Conservation (phyloP, 2,888 invertebrate species). For the Phasia obesa region DNA sequence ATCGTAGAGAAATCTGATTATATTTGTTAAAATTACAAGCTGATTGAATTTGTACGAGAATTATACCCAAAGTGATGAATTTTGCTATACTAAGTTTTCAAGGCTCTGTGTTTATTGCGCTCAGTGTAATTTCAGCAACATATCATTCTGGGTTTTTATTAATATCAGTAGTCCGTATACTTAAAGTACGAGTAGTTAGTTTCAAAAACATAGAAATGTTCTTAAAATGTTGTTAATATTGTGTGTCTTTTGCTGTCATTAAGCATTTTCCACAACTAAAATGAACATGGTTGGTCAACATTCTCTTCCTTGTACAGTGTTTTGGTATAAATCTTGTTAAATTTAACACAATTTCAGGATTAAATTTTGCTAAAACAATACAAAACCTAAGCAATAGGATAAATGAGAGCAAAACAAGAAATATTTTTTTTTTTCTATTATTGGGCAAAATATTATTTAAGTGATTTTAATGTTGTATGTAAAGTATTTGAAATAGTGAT, state of each 20-base stretch:
- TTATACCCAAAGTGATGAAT: too few species aligned
- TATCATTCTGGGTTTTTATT: not conserved
- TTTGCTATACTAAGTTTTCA: too few species aligned
- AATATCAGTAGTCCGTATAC: not conserved
- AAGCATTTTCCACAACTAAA: constrained; percentile 40
- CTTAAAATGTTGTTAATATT: constrained; percentile 53
- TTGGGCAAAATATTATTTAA: too few species aligned
- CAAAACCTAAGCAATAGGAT: not conserved
- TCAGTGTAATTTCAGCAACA: too few species aligned
- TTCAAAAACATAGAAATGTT: constrained; percentile 50
- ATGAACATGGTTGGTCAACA: constrained; percentile 12
- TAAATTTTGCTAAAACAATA: constrained; percentile 27
- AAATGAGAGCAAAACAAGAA: not conserved
- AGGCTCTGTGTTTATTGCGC: too few species aligned
- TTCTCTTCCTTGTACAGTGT: not conserved
- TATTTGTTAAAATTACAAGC: too few species aligned
- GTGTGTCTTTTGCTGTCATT: constrained; percentile 47
- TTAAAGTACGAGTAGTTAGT: not conserved
- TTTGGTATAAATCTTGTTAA: constrained; percentile 23
- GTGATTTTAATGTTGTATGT: too few species aligned
- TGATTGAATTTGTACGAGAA: too few species aligned
- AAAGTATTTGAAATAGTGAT: too few species aligned
- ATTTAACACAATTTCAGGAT: constrained; percentile 31
- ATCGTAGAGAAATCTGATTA: too few species aligned
- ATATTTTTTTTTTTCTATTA: not conserved